Evolutionary conservation across 2,888 invertebrate genomes (phyloP), one percentile per base, ranked within the genome.

Genomic region (Hoplodrina blanda): DNA sequence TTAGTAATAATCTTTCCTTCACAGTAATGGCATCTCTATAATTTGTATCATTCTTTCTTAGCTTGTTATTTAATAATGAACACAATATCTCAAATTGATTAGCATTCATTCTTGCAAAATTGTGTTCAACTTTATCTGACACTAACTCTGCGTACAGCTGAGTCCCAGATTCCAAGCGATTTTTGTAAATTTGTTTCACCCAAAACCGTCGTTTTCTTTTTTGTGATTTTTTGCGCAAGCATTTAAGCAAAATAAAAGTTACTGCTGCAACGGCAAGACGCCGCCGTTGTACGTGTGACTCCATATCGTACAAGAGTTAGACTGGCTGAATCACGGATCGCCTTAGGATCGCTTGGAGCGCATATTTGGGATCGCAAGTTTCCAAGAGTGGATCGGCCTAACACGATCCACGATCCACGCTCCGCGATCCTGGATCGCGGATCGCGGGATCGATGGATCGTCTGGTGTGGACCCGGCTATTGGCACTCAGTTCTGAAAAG

Each of bases 11-110:
- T 73, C 76, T 82, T 76, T 81, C 80, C 70, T 76, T 79, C 56
- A 77, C 76, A 73, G 80, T 77, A 61, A 82, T 82, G 71, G 76
- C 76, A 72, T 76, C 72, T 57, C 80, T 50, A 73, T 75, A 80
- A 55, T 80, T 82, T 77, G 82, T 82, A 80, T 80, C 76, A 54
- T 67, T 59, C 67, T 72, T 67, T 72, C 67, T 67, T 60, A 67
- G 10, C 44, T 80, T 80, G 74, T 78, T 76, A 11, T 80, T 49
- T 57, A 82, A 66, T 80, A 76, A 54, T 67, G 78, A 82, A 80
- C 82, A 76, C 78, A 80, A 82, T 74, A 71, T 49, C 52, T 80
- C 75, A 78, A 82, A 82, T 76, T 80, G 53, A 71, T 80, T 78
- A 41, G 46, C 69, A 76, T 54, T 75, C 76, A 78, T 82, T 71